Evolutionary conservation across 2,888 invertebrate species (phyloP), one percentile per base, ranked within the genome.

Genomic region (Leptopilina myrica): DNA sequence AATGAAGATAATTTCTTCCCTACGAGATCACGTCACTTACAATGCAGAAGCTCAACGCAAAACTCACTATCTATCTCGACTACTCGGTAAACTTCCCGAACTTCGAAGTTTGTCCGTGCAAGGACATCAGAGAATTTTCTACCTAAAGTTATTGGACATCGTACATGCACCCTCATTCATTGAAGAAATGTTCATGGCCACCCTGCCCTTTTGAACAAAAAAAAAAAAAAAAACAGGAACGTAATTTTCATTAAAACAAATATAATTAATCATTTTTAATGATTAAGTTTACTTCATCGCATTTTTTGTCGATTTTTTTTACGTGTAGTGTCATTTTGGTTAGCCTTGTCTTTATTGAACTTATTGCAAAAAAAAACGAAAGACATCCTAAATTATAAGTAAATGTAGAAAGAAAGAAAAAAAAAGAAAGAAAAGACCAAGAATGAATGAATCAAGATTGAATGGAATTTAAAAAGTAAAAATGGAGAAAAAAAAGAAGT

Each of bases 11-110:
- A 98, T 99, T 87, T 97, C 97, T 82, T 98, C 98, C 81, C 93
- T 99, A 80, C 95, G 98, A 66, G 99, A 99, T 89, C 99, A 99
- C 93, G 98, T 98, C 90, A 98, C 98, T 26, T 97, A 97, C 92
- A 96, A 97, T 91, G 95, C 96, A 43, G 96, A 97, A 88, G 97
- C 96, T 46, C 97, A 97, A 90, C 95, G 96, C 87, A 98, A 98
- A 89, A 96, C 97, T 33, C 97, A 98, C 89, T 98, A 98, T 93
- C 97, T 98, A 94, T 98, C 98, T 88, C 95, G 97, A 80, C 95
- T 98, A 81, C 94, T 98, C 83, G 97, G 97, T 76, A 98, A 98
- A 92, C 94, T 98, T 86, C 98, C 98, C 6, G 98, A 98, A 92
- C 94, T 99, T 86, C 94, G 98, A 84, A 97, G 97, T 77, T 94